Evolutionary conservation across 1,140 invertebrate genomes (phyloP), one percentile per base, ranked within the genome.

Genomic region (Cheumatopsyche charites): DNA sequence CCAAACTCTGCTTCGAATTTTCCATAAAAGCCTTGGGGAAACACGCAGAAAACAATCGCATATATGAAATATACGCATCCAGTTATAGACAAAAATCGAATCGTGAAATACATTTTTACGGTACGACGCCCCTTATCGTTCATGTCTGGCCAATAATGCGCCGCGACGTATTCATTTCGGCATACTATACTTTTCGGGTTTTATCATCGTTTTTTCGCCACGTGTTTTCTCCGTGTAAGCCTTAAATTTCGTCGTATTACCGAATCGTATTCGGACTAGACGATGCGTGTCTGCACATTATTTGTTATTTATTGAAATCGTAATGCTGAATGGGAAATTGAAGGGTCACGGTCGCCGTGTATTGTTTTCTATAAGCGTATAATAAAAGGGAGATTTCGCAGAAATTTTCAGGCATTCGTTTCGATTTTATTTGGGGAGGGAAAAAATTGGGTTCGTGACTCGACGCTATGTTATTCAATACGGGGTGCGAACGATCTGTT

Each of bases 101-200:
- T 23, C 6, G 25, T 58, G 25, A 58, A 58, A 58, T 58, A 58
- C 47, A 52, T 52, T 52, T 52, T 52, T 17, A 36, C 29, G 47
- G 23, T 58, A 58, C 55, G 55, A 25, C 55, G 55, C 55, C 9
- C 29, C 47, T 52, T 19, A 15, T 19, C 55, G 21, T 21, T 58
- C 55, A 58, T 13, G 21, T 58, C 55, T 36, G 9, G 55, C 23
- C 55, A 58, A 58, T 58, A 58, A 58, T 19, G 55, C 23, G 12
- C 17, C 12, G 21, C 55, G 55, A 25, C 55, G 23, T 58, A 58
- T 58, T 58, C 55, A 58, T 58, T 36, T 58, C 55, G 9, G 1
- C 55, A 36, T 36, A 9, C 9, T 36, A 36, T 9, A 9, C 3
- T 36, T 36, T 36, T 36, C 29, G 9, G 29, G 29, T 36, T 36